A percentile compares a stretch with the other conserved stretches of the same genome.
phyloP scores from a whole-genome alignment of 2,797 vertebrate genomes.

The Anguilla pacifica region DNA sequence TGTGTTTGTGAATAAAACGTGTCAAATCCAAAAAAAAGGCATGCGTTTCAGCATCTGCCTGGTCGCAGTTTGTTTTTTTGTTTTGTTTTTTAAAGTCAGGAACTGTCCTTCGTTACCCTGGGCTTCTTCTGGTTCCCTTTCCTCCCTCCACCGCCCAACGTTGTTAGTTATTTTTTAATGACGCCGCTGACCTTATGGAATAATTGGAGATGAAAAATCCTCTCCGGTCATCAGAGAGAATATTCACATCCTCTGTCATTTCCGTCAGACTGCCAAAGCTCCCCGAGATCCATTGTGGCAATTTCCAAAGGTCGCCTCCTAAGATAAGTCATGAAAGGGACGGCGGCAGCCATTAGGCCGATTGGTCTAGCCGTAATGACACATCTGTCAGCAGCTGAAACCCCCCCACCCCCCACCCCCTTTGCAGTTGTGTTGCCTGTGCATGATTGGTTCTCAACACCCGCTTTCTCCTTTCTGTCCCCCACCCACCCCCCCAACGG shows the following conservation, averaged over 20 bases:
- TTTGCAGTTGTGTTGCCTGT: not conserved
- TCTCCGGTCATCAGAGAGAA: constrained; percentile 48
- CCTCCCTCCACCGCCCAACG: constrained; percentile 3
- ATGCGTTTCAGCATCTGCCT: not conserved
- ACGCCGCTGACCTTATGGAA: constrained; percentile 59
- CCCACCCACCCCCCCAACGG: not conserved
- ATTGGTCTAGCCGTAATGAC: constrained; percentile 69
- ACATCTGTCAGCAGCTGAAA: constrained; percentile 60
- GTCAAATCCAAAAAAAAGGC: not conserved
- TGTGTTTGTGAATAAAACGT: not conserved
- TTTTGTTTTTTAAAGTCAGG: not conserved
- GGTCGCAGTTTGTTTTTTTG: not conserved
- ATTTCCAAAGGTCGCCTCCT: constrained; percentile 28
- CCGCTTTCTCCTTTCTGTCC: constrained; percentile 47
- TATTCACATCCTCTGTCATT: constrained; percentile 46
- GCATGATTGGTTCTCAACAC: not conserved
- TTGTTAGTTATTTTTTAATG: constrained; percentile 60
- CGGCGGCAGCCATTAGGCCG: constrained; percentile 32
- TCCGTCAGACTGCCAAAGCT: constrained; percentile 37
- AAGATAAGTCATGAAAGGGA: constrained; percentile 50
- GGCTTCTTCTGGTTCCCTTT: not conserved
- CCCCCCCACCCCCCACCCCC: constrained; percentile 29
- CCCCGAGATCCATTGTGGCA: constrained; percentile 42
- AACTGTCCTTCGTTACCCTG: not conserved
- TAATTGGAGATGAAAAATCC: constrained; percentile 60